phyloP scores from a whole-genome alignment of 1,140 invertebrate species.

The Hypothenemus hampei region DNA sequence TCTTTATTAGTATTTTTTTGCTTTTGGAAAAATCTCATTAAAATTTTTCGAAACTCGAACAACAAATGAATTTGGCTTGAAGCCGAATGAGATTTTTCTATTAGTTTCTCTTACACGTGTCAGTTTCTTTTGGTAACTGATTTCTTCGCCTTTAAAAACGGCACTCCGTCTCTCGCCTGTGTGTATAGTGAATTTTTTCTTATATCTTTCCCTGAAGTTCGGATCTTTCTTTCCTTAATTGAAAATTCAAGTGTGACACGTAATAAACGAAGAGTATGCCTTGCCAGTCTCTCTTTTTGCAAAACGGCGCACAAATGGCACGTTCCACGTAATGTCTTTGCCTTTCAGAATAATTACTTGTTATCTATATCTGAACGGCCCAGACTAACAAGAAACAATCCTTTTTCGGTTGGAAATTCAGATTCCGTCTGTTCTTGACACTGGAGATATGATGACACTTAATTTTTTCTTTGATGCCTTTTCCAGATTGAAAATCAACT shows the following conservation, averaged over 20 bases:
- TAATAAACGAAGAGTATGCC: conserved; percentile 10
- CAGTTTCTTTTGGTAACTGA: conserved; percentile 10
- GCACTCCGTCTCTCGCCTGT: conserved; percentile 13
- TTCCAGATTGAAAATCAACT: too few species aligned
- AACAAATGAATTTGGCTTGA: too few species aligned
- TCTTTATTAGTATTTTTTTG: too few species aligned
- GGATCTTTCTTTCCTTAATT: conserved; percentile 11
- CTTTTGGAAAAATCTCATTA: too few species aligned
- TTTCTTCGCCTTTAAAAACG: conserved; percentile 12
- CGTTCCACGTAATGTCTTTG: conserved; percentile 1
- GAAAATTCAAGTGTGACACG: conserved; percentile 16
- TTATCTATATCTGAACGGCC: conserved; percentile 1
- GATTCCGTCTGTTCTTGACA: too few species aligned
- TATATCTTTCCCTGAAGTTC: conserved; percentile 7
- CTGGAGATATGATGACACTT: too few species aligned
- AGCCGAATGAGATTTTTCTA: conserved; percentile 19
- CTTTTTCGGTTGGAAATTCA: too few species aligned
- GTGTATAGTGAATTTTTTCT: conserved; percentile 15
- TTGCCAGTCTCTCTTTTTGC: conserved; percentile 10
- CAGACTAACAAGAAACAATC: too few species aligned
- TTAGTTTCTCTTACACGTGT: conserved; percentile 8
- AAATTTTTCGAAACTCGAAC: too few species aligned
- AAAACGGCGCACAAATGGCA: conserved; percentile 8
- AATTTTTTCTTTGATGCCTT: too few species aligned
- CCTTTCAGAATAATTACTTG: conserved; percentile 6